Evolutionary conservation across 2,797 vertebrate genomes (phyloP).

Genomic region (Sebastes oblongus): DNA sequence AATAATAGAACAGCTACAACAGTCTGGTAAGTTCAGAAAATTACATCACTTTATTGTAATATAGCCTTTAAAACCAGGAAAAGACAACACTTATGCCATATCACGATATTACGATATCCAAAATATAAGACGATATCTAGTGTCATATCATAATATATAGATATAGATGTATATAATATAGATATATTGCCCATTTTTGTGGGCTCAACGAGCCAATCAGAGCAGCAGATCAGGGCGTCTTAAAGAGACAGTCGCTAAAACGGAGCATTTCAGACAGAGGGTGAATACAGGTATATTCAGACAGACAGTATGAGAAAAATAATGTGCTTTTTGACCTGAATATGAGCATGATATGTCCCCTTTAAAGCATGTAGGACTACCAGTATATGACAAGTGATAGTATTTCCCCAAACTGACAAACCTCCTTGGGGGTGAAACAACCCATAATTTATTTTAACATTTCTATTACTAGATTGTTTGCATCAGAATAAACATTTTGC

Average conservation of each 20-base stretch:
- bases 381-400: neutral
- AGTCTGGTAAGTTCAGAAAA: too few relatives aligned
- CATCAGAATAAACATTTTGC: neutral
- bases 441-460: neutral
- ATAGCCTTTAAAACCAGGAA: too few relatives aligned
- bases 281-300: neutral
- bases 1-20: too few relatives aligned
- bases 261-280: too few relatives aligned
- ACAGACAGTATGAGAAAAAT: neutral
- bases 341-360: neutral
- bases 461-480: neutral
- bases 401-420: neutral
- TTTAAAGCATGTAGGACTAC: neutral
- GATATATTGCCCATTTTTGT: too few relatives aligned
- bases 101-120: too few relatives aligned
- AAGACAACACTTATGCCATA: too few relatives aligned
- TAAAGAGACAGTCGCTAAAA: too few relatives aligned
- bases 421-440: neutral
- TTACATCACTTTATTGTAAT: too few relatives aligned
- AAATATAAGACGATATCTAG: rapidly evolving
- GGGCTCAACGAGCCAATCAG: too few relatives aligned
- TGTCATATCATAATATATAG: rapidly evolving
- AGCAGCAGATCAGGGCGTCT: too few relatives aligned
- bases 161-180: too few relatives aligned
- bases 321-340: neutral